Evolutionary conservation across 1,140 invertebrate species (phyloP), one percentile per base, ranked within the genome.

Genomic region (Drosophila micromelanica): DNA sequence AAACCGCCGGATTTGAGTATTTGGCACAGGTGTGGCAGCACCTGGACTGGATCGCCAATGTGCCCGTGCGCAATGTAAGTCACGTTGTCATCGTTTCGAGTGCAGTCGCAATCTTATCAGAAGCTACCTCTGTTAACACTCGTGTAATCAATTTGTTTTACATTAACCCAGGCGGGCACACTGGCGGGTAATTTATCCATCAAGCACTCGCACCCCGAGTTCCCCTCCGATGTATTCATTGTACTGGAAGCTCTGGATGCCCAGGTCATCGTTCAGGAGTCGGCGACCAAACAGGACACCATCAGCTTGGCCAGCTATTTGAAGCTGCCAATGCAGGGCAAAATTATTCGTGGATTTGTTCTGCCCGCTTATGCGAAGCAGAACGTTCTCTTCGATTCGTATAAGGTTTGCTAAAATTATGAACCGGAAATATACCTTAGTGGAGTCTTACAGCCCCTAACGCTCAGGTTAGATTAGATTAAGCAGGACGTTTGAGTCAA

Each of bases 171-270:
- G 91, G 80, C 95, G 62, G 96, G 95, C 69, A 95, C 95, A 9
- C 91, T 97, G 73, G 96, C 96, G 42, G 96, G 96, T 48, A 97
- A 97, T 80, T 91, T 97, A 54, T 95, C 95, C 93, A 94, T 97
- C 73, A 97, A 97, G 92, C 94, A 97, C 76, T 76, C 91, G 7
- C 93, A 95, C 68, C 93, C 92, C 5, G 94, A 95, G 71, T 97
- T 97, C 90, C 95, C 95, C 8, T 97, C 96, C 0, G 96, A 97
- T 90, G 85, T 97, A 7, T 97, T 96, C 85, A 87, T 96, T 15
- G 93, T 96, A 6, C 91, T 97, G 38, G 95, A 95, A 92, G 95
- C 95, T 6, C 93, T 95, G 45, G 93, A 94, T 70, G 95, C 95
- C 7, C 89, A 93, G 30, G 71, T 92, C 23, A 76, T 90, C 9